phyloP scores from a whole-genome alignment of 2,888 invertebrate genomes.

The Phasia obesa region DNA sequence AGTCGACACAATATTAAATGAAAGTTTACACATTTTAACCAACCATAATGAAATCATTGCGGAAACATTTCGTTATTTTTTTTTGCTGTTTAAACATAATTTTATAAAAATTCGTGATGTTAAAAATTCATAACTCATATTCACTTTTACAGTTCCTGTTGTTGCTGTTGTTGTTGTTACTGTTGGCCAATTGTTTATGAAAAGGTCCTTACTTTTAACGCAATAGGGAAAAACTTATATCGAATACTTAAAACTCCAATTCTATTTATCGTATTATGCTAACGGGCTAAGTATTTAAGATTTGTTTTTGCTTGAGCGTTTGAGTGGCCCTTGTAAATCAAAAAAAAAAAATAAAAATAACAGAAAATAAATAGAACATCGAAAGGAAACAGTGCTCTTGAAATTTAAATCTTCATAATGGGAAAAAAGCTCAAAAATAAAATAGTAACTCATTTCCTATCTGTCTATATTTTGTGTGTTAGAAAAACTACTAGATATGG shows the following conservation, averaged over 20 bases:
- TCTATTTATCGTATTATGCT: too few relatives aligned
- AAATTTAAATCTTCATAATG: too few relatives aligned
- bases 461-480: too few relatives aligned
- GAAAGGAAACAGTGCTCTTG: too few relatives aligned
- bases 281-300: too few relatives aligned
- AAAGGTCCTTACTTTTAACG: conserved; percentile 33
- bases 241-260: neutral
- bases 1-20: conserved; percentile 5
- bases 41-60: neutral
- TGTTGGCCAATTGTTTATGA: conserved; percentile 5
- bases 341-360: neutral
- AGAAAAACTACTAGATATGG: too few relatives aligned
- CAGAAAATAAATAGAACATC: too few relatives aligned
- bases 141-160: conserved; percentile 15
- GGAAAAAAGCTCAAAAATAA: too few relatives aligned
- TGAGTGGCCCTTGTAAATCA: neutral
- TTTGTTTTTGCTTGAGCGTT: neutral
- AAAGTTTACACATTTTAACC: neutral
- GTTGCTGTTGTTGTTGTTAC: neutral
- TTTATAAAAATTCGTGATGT: conserved; percentile 42
- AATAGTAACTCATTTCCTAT: too few relatives aligned
- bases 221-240: neutral
- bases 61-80: conserved; percentile 17
- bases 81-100: conserved; percentile 34
- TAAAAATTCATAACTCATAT: conserved; percentile 23